Evolutionary conservation across 2,888 invertebrate species (phyloP), one percentile per base, ranked within the genome.

Genomic region (Apamea monoglypha): DNA sequence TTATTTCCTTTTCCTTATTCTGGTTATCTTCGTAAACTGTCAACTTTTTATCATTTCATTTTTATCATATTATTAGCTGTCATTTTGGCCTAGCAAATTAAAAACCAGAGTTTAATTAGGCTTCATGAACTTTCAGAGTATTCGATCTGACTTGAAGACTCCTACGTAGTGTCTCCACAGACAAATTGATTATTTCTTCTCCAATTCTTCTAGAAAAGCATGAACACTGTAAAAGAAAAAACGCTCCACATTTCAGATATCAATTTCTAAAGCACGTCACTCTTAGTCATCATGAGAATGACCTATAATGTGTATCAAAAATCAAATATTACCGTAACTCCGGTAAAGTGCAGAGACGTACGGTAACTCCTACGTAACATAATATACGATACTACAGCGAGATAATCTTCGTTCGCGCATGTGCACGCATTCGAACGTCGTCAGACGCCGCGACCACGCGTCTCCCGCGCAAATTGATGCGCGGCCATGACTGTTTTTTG

Each of bases 371-470:
- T 92, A 91, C 91, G 94, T 94, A 94, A 95, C 91, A 90, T 90
- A 90, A 90, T 89, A 90, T 91, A 91, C 89, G 91, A 91, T 88
- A 85, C 86, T 79, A 88, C 88, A 88, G 88, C 89, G 87, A 92
- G 91, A 92, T 90, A 81, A 91, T 89, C 86, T 83, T 63, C 71
- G 85, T 89, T 82, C 91, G 93, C 93, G 94, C 95, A 96, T 94
- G 96, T 94, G 85, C 92, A 93, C 93, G 94, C 96, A 96, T 94
- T 96, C 95, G 92, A 89, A 90, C 92, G 89, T 66, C 90, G 91
- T 90, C 90, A 69, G 85, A 87, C 92, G 92, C 93, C 95, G 95
- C 91, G 92, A 86, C 84, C 89, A 80, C 84, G 90, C 89, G 89
- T 90, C 87, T 90, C 80, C 86, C 89, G 90, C 87, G 87, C 81